Percentiles rank a stretch among this genome's conserved stretches.
These are phyloP conservation scores for Poeciliopsis paucimaculata DNA, from an alignment of 2,797 vertebrate species.

Conservation along the genomic window DNA sequence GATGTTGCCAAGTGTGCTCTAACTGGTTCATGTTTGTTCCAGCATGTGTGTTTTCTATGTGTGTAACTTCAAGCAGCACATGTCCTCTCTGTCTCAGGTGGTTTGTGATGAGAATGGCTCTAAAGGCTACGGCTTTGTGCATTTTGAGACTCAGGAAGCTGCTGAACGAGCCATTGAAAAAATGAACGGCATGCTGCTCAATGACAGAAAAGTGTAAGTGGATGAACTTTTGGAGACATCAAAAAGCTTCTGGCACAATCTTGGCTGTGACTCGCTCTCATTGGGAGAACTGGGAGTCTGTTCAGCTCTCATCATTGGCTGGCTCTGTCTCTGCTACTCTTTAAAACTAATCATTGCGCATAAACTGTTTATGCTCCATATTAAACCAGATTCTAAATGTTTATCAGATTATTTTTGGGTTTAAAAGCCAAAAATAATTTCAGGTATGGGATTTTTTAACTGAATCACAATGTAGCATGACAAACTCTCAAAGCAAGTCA, in stretches of 20 bases:
- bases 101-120: slow-evolving; percentile 99
- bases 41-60: slow-evolving; percentile 30
- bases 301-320: neutral
- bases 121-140: slow-evolving; percentile 98
- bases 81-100: slow-evolving; percentile 82
- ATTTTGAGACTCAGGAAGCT: slow-evolving; percentile 98
- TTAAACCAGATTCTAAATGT: neutral
- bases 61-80: slow-evolving; percentile 42
- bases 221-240: neutral
- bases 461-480: neutral
- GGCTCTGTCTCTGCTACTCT: neutral
- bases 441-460: neutral
- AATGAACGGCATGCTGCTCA: slow-evolving; percentile 99
- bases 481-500: neutral
- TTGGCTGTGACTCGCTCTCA: neutral
- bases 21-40: neutral
- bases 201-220: slow-evolving; percentile 99
- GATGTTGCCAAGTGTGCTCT: neutral
- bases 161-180: slow-evolving; percentile 98
- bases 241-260: neutral
- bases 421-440: neutral
- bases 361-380: neutral
- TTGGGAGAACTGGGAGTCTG: neutral
- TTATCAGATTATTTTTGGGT: neutral
- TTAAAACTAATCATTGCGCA: neutral